Evolutionary conservation across 2,797 vertebrate genomes (phyloP), one percentile per base, ranked within the genome.

Genomic region (Gymnodraco acuticeps): DNA sequence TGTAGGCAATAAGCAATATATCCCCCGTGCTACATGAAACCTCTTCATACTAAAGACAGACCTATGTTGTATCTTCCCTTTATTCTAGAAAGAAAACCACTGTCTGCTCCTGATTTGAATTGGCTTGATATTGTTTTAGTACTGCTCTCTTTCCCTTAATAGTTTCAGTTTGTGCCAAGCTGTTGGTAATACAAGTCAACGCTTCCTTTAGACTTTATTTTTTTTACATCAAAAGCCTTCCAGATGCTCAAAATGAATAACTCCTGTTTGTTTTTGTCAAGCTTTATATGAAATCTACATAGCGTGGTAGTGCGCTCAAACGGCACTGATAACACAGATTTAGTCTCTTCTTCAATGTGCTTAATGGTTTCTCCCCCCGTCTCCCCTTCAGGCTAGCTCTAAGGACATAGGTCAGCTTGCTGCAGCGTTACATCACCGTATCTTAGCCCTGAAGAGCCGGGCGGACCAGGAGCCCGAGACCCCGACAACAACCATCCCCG

Each of bases 321-420:
- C 27, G 3, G 38, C 17, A 20, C 16, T 38, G 38, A 17, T 51
- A 2, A 53, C 6, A 52, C 23, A 1, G 1, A 23, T 33, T 1
- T 9, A 27, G 1, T 31, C 42, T 13, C 3, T 27, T 46, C 31
- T 13, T 38, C 33, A 38, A 5, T 20, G 53, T 65, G 20, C 73
- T 83, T 31, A 86, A 19, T 10, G 60, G 4, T 65, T 20, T 72
- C 42, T 41, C 11, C n/a, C 31, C 19, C 2, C 70, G 46, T 75
- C 61, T 14, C 7, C 13, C 46, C 77, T 79, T 43, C 42, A 99
- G 98, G 98, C 97, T 69, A 99, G 98, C 88, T 99, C 98, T 73
- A 99, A 99, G 94, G 98, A 99, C 77, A 95, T 98, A 0, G 98
- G 98, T 79, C 98, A 99, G 87, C 85, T 99, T 79, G 99, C 96